Percentiles rank a stretch among this genome's conserved stretches.
Conservation (phyloP, 2,888 invertebrate genomes). For the Pyrocoelia pectoralis region DNA sequence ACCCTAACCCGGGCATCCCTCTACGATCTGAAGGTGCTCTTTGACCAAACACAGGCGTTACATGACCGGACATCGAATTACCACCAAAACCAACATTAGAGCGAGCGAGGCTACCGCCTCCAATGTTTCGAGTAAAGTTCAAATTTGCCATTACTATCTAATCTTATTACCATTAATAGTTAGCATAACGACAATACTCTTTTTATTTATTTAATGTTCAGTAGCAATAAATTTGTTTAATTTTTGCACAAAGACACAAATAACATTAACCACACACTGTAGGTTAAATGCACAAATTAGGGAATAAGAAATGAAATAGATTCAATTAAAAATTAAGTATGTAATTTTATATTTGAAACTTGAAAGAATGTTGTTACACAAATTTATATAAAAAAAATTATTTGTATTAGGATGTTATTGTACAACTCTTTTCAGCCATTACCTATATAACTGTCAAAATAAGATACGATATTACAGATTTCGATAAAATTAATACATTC, state of each 20-base stretch:
- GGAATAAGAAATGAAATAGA: background rate
- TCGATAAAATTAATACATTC: background rate
- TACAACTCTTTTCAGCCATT: constrained; percentile 60
- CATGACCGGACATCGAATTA: constrained; percentile 77
- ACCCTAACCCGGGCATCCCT: constrained; percentile 63
- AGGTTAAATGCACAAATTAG: constrained; percentile 46
- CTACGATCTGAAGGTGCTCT: constrained; percentile 82
- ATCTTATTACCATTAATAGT: constrained; percentile 49
- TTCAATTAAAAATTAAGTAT: background rate
- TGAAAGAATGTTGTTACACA: constrained; percentile 46
- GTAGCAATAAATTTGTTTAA: constrained; percentile 34
- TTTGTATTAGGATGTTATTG: constrained; percentile 58
- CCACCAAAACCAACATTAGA: constrained; percentile 71
- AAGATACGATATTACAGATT: background rate
- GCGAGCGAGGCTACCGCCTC: constrained; percentile 76
- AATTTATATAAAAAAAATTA: constrained; percentile 49
- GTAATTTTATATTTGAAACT: background rate
- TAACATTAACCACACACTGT: constrained; percentile 48
- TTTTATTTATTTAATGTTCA: background rate
- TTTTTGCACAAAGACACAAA: constrained; percentile 52
- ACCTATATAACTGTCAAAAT: constrained; percentile 46
- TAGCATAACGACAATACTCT: constrained; percentile 56
- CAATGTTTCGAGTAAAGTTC: constrained; percentile 91
- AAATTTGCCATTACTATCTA: constrained; percentile 88
- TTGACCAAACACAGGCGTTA: constrained; percentile 83